Evolutionary conservation across 2,888 invertebrate genomes (phyloP), one percentile per base, ranked within the genome.

Genomic region (Rhodophaea formosa): DNA sequence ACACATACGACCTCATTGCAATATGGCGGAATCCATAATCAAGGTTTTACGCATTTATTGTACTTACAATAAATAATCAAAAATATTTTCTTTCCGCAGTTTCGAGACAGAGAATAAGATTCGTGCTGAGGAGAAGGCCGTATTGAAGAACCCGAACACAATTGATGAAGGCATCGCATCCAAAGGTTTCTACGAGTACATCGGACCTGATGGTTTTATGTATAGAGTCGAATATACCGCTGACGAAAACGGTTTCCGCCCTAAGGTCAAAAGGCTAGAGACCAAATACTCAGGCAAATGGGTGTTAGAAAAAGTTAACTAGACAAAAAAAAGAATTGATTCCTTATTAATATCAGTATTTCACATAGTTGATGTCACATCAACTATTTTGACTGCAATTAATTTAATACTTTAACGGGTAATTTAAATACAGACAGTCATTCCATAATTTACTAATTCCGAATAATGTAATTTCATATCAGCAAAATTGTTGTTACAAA

Each of bases 31-130:
- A 23, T 23, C 39, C 39, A 53, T 12, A 53, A 17, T 17, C 52
- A 53, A 53, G 35, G 52, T 39, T 42, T 8, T 23, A 23, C 23
- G 23, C 17, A 30, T n/a, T 29, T 52, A 52, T 35, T 7, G 7
- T 8, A 10, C n/a, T n/a, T n/a, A n/a, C 52, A 42, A 42, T 53
- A 39, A 53, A 47, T 47, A 47, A 47, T 3, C 30, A 47, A 30
- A 47, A 47, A 16, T 43, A 43, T 53, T 15, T 58, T 35, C 12
- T 62, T 64, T 67, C 77, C 68, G 29, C 78, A 92, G 92, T 75
- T 92, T 91, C 68, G 91, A 92, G 71, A 92, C 92, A 15, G 92
- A 92, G 74, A 92, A 92, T 80, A 92, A 91, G 69, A 92, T 92
- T 63, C 89, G 91, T 66, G 91, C 90, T 62, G 86, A 90, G 72